phyloP scores from a whole-genome alignment of 2,113 vertebrate genomes.

The Mesocricetus auratus region DNA sequence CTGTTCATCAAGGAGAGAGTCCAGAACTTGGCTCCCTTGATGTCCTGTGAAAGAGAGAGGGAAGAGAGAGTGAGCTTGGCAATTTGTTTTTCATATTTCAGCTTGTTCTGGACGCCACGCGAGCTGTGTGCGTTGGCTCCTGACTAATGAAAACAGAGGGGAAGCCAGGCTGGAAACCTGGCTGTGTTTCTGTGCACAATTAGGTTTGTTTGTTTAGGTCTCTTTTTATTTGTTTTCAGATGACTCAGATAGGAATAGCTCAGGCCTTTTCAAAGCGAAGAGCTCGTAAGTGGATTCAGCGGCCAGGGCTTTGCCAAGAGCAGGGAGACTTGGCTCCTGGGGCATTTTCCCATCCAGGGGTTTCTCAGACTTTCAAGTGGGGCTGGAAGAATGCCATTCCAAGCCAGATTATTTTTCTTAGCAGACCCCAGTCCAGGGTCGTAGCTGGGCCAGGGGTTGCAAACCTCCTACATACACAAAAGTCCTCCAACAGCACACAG shows the following conservation, averaged over 20 bases:
- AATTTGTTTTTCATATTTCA: constrained; percentile 88
- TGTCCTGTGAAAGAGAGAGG: constrained; percentile 48
- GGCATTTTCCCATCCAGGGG: constrained; percentile 87
- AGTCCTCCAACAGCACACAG: constrained; percentile 34
- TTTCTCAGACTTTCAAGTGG: constrained; percentile 87
- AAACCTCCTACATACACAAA: constrained; percentile 59
- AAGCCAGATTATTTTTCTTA: constrained; percentile 83
- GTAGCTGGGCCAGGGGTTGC: constrained; percentile 75
- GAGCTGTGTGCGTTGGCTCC: constrained; percentile 86
- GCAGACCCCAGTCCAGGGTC: constrained; percentile 77
- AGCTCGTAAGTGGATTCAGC: constrained; percentile 87
- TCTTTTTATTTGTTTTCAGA: constrained; percentile 90
- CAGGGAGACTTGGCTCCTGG: constrained; percentile 86
- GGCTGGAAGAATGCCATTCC: constrained; percentile 84
- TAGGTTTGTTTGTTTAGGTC: constrained; percentile 90
- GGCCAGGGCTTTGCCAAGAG: constrained; percentile 83
- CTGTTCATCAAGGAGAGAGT: not conserved
- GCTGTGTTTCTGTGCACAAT: constrained; percentile 87
- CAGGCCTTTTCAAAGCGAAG: constrained; percentile 88
- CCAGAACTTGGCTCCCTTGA: constrained; percentile 65
- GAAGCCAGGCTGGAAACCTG: constrained; percentile 86
- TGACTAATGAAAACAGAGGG: constrained; percentile 86
- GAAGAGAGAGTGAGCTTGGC: constrained; percentile 80
- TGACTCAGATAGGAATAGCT: constrained; percentile 89
- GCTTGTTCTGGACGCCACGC: constrained; percentile 85